These are phyloP conservation scores for Manis javanica DNA, from an alignment of 2,797 vertebrate species.

Conservation along the genomic window DNA sequence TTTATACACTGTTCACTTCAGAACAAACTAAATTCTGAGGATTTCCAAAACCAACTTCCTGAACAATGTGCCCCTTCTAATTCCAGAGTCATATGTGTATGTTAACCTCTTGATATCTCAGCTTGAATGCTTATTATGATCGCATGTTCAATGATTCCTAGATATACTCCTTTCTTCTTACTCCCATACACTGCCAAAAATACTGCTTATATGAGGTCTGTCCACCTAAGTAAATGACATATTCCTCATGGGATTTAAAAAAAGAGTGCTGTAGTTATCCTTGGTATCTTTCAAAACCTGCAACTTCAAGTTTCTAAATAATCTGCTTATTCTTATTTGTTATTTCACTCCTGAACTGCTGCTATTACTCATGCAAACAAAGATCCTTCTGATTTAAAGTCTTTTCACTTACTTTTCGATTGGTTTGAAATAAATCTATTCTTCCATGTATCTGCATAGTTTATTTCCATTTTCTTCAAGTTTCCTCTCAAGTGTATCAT, in stretches of 20 bases:
- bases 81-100: background rate
- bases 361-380: background rate
- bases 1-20: background rate
- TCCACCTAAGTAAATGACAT: background rate
- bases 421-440: background rate
- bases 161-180: background rate
- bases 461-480: background rate
- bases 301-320: background rate
- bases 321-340: background rate
- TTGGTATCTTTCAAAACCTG: background rate
- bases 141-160: background rate
- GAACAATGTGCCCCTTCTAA: background rate
- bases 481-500: background rate
- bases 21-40: background rate
- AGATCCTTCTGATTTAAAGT: background rate
- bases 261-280: background rate
- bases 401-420: background rate
- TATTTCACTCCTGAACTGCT: background rate
- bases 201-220: background rate
- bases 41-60: background rate
- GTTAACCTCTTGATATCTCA: background rate
- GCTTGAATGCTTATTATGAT: background rate
- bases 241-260: background rate
- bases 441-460: background rate
- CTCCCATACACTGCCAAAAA: accelerated